Evolutionary conservation across 2,113 vertebrate species (phyloP).

Genomic region (Pogona vitticeps): DNA sequence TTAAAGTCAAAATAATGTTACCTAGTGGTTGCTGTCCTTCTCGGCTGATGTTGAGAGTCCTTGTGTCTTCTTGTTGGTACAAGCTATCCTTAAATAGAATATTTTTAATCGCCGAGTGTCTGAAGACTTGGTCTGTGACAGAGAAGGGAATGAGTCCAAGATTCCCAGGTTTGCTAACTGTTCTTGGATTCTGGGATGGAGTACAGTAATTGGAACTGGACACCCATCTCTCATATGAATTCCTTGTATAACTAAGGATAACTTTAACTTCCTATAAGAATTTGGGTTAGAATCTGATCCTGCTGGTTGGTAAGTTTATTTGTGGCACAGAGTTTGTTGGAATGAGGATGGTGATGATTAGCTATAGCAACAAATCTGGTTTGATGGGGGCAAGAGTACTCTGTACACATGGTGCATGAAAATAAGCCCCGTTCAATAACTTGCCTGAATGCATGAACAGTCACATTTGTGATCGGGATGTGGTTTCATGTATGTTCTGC

Average conservation of each 20-base stretch:
- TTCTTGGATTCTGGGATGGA: neutral
- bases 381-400: neutral
- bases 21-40: too few relatives aligned
- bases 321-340: neutral
- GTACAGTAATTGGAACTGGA: neutral
- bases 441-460: too few relatives aligned
- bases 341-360: neutral
- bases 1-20: too few relatives aligned
- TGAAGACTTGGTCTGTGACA: neutral
- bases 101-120: neutral
- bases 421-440: too few relatives aligned
- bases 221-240: too few relatives aligned
- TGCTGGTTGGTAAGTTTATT: neutral
- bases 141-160: neutral
- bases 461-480: too few relatives aligned
- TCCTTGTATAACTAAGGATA: too few relatives aligned
- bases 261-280: too few relatives aligned
- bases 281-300: neutral
- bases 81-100: neutral
- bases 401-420: too few relatives aligned
- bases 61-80: neutral
- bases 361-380: neutral
- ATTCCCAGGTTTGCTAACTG: neutral
- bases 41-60: too few relatives aligned
- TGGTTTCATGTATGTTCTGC: too few relatives aligned